phyloP scores from a whole-genome alignment of 2,888 invertebrate genomes.

The Meteorus cinctellus region DNA sequence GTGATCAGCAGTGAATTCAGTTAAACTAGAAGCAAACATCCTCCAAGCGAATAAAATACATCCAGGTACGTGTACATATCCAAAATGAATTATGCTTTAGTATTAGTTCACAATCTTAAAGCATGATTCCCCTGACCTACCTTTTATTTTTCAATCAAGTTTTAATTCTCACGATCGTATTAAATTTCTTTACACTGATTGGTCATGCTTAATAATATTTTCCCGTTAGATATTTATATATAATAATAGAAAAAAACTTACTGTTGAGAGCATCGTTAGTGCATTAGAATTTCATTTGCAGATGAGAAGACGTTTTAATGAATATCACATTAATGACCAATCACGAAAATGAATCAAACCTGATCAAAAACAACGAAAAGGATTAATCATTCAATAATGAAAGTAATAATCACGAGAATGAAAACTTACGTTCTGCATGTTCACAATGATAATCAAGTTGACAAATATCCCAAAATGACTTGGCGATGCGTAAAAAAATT shows the following conservation, averaged over 20 bases:
- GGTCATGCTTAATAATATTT: too few relatives aligned
- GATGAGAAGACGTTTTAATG: neutral
- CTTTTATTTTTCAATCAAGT: too few relatives aligned
- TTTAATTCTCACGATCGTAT: too few relatives aligned
- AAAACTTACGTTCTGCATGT: neutral
- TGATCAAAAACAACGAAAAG: neutral
- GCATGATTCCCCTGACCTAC: too few relatives aligned
- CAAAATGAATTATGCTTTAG: neutral
- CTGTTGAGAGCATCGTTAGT: slow-evolving; percentile 42
- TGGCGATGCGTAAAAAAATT: neutral
- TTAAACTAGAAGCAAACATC: too few relatives aligned
- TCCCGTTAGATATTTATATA: too few relatives aligned
- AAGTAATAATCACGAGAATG: neutral
- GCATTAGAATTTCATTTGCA: neutral
- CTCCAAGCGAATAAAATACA: too few relatives aligned
- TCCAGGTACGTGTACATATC: too few relatives aligned
- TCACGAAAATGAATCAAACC: neutral
- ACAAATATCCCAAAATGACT: too few relatives aligned
- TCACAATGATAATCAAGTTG: neutral
- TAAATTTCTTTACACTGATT: too few relatives aligned
- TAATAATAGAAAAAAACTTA: slow-evolving; percentile 45
- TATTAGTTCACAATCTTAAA: neutral
- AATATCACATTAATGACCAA: neutral
- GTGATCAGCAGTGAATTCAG: too few relatives aligned
- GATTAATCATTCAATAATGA: neutral